These are phyloP conservation scores for Lasioglossum lativentre DNA, from an alignment of 2,888 invertebrate species.

Conservation along the genomic window DNA sequence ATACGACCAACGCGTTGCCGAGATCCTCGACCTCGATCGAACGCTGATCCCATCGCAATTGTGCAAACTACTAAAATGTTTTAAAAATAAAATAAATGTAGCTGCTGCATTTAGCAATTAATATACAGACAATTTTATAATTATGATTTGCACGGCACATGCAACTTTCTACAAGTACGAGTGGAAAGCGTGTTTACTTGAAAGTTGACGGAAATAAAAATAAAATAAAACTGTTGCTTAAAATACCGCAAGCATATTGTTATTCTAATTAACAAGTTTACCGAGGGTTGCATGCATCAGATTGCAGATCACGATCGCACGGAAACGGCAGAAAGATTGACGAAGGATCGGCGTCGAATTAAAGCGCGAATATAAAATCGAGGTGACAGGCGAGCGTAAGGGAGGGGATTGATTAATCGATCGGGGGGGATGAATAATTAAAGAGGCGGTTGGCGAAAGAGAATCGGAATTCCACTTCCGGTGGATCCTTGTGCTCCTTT, in stretches of 20 bases:
- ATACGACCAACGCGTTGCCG: background rate
- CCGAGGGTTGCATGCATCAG: background rate
- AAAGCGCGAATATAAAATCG: background rate
- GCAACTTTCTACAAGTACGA: no score
- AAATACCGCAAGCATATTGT: no score
- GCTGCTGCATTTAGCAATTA: no score
- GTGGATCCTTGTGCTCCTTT: constrained; percentile 30
- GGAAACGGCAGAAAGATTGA: background rate
- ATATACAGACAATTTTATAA: no score
- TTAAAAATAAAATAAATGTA: no score
- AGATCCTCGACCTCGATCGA: background rate
- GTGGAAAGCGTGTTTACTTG: no score
- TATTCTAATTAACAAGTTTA: background rate
- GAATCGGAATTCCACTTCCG: constrained; percentile 12
- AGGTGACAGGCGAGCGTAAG: background rate
- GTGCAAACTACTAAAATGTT: no score
- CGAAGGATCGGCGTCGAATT: background rate
- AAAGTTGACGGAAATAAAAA: no score
- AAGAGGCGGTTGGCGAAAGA: background rate
- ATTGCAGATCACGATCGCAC: background rate
- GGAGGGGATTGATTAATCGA: background rate
- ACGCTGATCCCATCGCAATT: no score
- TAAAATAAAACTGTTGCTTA: no score
- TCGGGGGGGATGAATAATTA: background rate
- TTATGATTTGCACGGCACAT: no score